These are phyloP conservation scores for Poeciliopsis paucimaculata DNA, from an alignment of 2,797 vertebrate genomes.

Conservation along the genomic window DNA sequence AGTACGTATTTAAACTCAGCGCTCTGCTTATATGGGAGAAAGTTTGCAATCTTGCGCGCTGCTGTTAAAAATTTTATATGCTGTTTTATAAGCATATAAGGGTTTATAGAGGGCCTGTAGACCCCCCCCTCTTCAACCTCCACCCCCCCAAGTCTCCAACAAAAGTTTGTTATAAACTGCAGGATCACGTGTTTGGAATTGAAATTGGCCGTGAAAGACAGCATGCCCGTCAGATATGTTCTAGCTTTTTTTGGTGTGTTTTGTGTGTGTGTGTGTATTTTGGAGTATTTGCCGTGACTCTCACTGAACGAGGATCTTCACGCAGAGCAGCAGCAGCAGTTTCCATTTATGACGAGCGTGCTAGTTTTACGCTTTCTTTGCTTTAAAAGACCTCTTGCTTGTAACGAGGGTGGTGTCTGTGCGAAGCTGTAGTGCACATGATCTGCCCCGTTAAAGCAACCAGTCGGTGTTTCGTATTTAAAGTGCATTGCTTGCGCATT, in stretches of 20 bases:
- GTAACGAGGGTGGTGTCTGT: conserved; percentile 61
- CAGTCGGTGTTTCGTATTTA: conserved; percentile 19
- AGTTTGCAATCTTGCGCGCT: conserved; percentile 93
- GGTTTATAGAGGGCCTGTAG: conserved; percentile 99
- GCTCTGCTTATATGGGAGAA: conserved; percentile 89
- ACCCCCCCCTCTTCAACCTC: conserved; percentile 45
- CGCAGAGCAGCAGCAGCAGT: neutral
- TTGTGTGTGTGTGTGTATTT: neutral
- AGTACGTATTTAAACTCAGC: conserved; percentile 94
- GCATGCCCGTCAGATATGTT: conserved; percentile 46
- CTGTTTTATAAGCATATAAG: conserved; percentile 99
- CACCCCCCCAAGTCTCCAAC: conserved; percentile 83
- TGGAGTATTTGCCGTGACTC: conserved; percentile 30
- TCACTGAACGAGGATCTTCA: conserved; percentile 14
- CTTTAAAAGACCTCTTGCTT: conserved; percentile 63
- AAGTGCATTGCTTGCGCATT: conserved; percentile 6
- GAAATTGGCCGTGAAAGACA: conserved; percentile 99
- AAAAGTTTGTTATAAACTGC: conserved; percentile 99
- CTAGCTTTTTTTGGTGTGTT: neutral
- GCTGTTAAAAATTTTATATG: conserved; percentile 99
- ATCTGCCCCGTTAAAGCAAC: conserved; percentile 53
- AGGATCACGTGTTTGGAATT: conserved; percentile 98
- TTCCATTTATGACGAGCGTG: conserved; percentile 39
- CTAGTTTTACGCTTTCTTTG: conserved; percentile 69
- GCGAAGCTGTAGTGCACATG: conserved; percentile 45